Evolutionary conservation across 2,888 invertebrate species (phyloP).

Genomic region (Tigriopus californicus): DNA sequence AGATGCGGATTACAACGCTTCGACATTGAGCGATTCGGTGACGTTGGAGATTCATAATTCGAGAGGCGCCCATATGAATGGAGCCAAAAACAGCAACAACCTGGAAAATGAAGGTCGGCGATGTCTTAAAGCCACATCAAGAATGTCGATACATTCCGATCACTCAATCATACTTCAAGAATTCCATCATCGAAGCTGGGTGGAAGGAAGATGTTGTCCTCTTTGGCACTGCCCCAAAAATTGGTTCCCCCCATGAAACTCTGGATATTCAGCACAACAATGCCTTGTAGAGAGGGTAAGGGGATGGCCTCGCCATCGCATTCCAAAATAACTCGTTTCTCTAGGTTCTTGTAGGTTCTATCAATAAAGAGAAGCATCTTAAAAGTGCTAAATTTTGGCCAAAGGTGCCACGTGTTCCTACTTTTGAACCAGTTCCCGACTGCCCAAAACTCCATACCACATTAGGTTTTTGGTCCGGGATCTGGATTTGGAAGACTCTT

Average conservation of each 20-base stretch:
- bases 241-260: conserved; percentile 97
- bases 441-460: conserved; percentile 53
- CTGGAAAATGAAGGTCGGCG: too few relatives aligned
- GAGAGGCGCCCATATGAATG: conserved; percentile 89
- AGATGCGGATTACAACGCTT: conserved; percentile 82
- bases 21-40: conserved; percentile 93
- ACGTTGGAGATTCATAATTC: conserved; percentile 83
- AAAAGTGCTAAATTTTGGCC: too few relatives aligned
- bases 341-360: conserved; percentile 89
- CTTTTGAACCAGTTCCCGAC: conserved; percentile 33
- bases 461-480: conserved; percentile 86
- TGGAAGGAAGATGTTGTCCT: conserved; percentile 72
- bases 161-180: conserved; percentile 44
- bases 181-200: conserved; percentile 91
- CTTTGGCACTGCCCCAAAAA: conserved; percentile 89
- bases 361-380: too few relatives aligned
- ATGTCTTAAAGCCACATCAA: too few relatives aligned
- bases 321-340: conserved; percentile 81
- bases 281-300: conserved; percentile 82
- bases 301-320: conserved; percentile 92
- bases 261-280: conserved; percentile 80
- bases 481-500: conserved; percentile 87
- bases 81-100: conserved; percentile 95
- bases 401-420: background rate
- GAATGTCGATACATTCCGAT: too few relatives aligned